Conservation (phyloP, 2,113 vertebrate genomes). For the Aplodontia rufa region DNA sequence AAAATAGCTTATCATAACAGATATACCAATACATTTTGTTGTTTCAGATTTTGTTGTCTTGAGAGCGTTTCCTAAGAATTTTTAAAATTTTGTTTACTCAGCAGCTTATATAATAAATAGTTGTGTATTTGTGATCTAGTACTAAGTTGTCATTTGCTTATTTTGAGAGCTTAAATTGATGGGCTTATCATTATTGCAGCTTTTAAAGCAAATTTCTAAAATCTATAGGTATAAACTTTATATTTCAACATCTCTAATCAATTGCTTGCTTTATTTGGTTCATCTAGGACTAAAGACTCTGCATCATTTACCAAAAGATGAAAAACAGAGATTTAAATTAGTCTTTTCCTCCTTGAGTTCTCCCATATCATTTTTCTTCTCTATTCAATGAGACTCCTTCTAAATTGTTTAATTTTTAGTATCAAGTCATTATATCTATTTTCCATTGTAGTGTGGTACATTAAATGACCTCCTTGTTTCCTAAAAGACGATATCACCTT, state of each 20-base stretch:
- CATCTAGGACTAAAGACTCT: not conserved
- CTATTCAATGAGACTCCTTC: not conserved
- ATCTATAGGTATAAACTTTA: not conserved
- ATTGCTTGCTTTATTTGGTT: not conserved
- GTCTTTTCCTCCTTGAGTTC: conserved; percentile 16
- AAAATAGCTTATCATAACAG: not conserved
- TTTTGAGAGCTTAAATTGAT: conserved; percentile 29
- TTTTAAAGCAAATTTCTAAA: conserved; percentile 46
- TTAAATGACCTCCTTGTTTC: not conserved
- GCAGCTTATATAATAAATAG: not conserved
- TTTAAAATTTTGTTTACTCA: not conserved
- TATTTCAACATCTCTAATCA: conserved; percentile 8
- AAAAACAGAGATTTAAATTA: conserved; percentile 12
- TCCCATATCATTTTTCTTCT: not conserved
- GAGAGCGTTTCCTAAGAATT: not conserved
- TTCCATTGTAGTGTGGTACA: not conserved
- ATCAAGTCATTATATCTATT: not conserved
- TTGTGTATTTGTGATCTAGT: not conserved
- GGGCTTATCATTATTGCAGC: not conserved
- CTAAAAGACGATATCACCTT: not conserved
- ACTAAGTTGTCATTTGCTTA: conserved; percentile 4
- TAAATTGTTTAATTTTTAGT: conserved; percentile 31
- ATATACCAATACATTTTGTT: not conserved
- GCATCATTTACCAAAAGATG: conserved; percentile 27
- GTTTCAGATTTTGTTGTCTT: not conserved